A percentile compares a stretch with the other conserved stretches of the same genome.
phyloP scores from a whole-genome alignment of 1,140 invertebrate species.

The Hyles vespertilio region DNA sequence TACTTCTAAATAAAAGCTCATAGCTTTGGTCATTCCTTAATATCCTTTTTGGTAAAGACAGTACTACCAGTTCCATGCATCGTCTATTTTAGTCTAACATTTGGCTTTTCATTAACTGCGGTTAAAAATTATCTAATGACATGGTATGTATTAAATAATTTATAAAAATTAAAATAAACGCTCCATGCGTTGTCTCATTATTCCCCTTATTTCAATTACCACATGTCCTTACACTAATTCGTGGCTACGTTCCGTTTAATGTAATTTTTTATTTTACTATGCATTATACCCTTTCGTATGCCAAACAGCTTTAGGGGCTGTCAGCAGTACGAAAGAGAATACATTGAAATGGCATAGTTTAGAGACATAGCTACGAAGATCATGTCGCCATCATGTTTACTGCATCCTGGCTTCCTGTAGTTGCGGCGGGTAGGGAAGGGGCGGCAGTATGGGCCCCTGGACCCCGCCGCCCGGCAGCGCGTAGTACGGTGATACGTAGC shows the following conservation, averaged over 20 bases:
- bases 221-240: too few species aligned
- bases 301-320: too few species aligned
- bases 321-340: too few species aligned
- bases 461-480: constrained; percentile 80
- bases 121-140: constrained; percentile 31
- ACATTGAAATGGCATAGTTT: too few species aligned
- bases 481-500: constrained; percentile 83
- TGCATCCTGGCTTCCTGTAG: constrained; percentile 74
- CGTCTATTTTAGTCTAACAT: constrained; percentile 2
- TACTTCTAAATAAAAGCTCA: constrained; percentile 56
- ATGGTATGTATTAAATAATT: constrained; percentile 8
- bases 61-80: not conserved
- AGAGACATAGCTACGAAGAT: constrained; percentile 5
- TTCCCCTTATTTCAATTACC: too few species aligned
- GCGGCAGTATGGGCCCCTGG: constrained; percentile 78
- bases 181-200: too few species aligned
- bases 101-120: constrained; percentile 13
- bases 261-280: too few species aligned
- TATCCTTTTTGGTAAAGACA: constrained; percentile 51
- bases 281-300: too few species aligned
- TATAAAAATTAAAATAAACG: too few species aligned
- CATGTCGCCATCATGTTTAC: constrained; percentile 30
- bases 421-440: constrained; percentile 64
- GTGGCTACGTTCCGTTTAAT: too few species aligned
- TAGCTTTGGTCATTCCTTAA: constrained; percentile 65